Evolutionary conservation across 2,113 vertebrate genomes (phyloP), one percentile per base, ranked within the genome.

Genomic region (Rhinolophus sinicus): DNA sequence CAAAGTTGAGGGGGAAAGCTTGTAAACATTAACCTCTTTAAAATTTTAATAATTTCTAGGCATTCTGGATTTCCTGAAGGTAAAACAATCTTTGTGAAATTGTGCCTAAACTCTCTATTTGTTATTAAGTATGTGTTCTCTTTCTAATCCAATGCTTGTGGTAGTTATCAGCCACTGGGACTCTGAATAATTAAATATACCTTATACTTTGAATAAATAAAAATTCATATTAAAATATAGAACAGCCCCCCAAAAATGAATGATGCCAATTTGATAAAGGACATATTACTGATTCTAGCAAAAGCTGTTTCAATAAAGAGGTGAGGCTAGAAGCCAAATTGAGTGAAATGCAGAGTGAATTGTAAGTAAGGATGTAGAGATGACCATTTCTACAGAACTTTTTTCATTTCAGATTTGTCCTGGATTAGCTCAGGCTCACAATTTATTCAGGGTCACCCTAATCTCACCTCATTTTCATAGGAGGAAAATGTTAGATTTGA

Each of bases 1-100:
- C 60, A 85, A 86, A 44, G 16, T 81, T 93, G 81, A 86, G 28
- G 38, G 6, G 9, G n/a, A 81, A 84, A 56, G 14, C 73, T 81
- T 62, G 80, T 69, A 90, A 96, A 92, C 75, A 75, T 28, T 60
- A 75, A 60, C 65, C 33, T 93, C 15, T 94, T 77, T 56, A 84
- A 67, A 80, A 93, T 62, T 58, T 80, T 82, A 91, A 77, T 87
- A 70, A 33, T 33, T 85, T 89, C 60, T 47, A 86, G 62, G 77
- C 50, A 83, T 90, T 90, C 44, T 92, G 19, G 44, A 58, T 80
- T 60, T 91, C 35, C 77, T 64, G 5, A 67, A 35, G 24, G 40
- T 47, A 80, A 94, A 76, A 75, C 35, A 84, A 38, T 73, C 19
- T 50, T 38, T 21, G 33, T 72, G 22, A 94, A 91, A 62, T 14